Evolutionary conservation across 2,113 vertebrate genomes (phyloP), one percentile per base, ranked within the genome.

Genomic region (Dendrocopos noguchii): DNA sequence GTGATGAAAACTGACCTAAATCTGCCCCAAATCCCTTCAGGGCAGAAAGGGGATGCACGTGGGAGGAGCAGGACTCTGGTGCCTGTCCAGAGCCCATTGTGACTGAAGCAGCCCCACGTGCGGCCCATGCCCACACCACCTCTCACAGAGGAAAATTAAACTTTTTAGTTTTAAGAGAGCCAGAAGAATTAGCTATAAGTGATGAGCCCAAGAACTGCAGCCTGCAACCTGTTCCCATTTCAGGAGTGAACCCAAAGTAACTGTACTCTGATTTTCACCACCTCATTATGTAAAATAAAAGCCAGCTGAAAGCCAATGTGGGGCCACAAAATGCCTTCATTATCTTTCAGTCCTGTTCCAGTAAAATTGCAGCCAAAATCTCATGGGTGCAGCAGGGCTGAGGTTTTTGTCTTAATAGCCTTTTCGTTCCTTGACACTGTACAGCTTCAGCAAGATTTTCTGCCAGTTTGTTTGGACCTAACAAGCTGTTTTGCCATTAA

Each of bases 231-330:
- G 71, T 9, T 75, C 52, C 12, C 24, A 4, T 55, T 57, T 25
- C 64, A 72, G 28, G 73, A 88, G 61, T 1, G 12, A 92, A 55
- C 94, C 63, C 64, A 64, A 52, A 88, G 93, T 92, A 95, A 92
- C 94, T 42, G 47, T 19, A 85, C 92, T 65, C 72, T 46, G 60
- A 68, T 86, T 92, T 87, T 92, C 74, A 46, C 59, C 22, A 29
- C 74, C 81, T 92, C 42, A 39, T 90, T 72, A 95, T 61, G 75
- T 53, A 89, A 92, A 92, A 92, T 94, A 91, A 87, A 95, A 89
- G 60, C 46, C 56, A 77, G 81, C 72, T 89, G 67, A 91, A 87
- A 89, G 87, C 68, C 72, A 83, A 84, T n/a, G 46, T 78, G 89
- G 78, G 94, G 72, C 90, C 86, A 86, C 90, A 89, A 91, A 95